Conservation (phyloP, 1,140 invertebrate species). For the Vollenhovia emeryi region DNA sequence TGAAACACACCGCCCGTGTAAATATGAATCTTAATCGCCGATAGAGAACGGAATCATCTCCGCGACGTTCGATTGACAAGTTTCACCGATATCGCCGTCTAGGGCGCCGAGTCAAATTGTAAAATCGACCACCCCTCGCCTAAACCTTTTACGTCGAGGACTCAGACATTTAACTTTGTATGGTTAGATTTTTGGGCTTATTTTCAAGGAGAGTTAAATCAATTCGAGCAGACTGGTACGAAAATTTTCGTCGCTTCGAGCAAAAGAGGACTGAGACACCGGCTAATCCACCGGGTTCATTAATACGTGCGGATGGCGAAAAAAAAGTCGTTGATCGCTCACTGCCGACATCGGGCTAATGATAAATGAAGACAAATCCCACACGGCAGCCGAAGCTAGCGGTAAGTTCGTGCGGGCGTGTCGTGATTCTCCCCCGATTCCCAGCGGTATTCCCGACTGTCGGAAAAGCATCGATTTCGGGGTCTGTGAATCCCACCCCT, state of each 20-base stretch:
- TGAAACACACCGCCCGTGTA: background rate
- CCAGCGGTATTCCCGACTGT: background rate
- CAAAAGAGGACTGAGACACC: background rate
- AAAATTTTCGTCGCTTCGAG: background rate
- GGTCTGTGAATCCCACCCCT: background rate
- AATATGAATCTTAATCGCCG: constrained; percentile 4
- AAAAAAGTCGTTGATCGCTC: background rate
- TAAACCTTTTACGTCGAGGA: too few species aligned
- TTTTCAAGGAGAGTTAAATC: too few species aligned
- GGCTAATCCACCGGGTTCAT: constrained; percentile 26
- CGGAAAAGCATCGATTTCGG: constrained; percentile 5
- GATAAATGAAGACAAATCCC: constrained; percentile 16
- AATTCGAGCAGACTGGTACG: background rate
- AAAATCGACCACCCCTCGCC: too few species aligned
- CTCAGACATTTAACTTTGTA: too few species aligned
- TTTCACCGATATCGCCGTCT: too few species aligned
- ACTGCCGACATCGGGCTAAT: background rate
- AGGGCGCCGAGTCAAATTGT: background rate
- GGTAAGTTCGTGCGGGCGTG: background rate
- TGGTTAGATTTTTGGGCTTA: too few species aligned
- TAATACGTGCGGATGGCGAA: background rate
- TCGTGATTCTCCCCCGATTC: background rate
- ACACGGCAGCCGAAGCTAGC: background rate
- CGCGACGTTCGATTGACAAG: background rate
- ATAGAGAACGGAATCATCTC: background rate